Conservation (phyloP, 2,888 invertebrate species). For the Leucozona laternaria region DNA sequence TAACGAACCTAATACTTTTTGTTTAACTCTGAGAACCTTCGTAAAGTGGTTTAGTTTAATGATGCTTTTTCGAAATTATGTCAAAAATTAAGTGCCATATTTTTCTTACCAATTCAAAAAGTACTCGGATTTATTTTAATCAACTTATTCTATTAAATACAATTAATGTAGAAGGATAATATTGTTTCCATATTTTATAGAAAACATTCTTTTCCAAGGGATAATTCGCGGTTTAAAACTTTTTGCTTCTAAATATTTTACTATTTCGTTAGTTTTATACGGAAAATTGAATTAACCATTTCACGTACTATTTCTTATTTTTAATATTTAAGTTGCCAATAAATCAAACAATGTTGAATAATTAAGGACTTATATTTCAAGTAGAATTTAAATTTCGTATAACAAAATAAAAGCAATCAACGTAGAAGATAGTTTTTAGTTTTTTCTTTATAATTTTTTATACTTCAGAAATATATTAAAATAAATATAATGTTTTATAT, state of each 20-base stretch:
- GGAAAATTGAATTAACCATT: too few species aligned
- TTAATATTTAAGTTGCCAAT: not conserved
- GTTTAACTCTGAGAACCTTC: too few species aligned
- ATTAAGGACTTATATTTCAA: not conserved
- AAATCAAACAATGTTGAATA: not conserved
- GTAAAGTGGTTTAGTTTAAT: too few species aligned
- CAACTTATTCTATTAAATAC: too few species aligned
- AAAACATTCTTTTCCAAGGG: too few species aligned
- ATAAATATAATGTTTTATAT: not conserved
- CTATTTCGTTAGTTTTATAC: not conserved
- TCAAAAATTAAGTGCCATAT: not conserved
- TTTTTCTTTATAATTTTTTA: not conserved
- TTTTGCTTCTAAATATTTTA: not conserved
- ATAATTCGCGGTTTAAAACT: not conserved
- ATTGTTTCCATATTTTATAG: too few species aligned
- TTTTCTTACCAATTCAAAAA: not conserved
- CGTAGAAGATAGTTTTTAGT: not conserved
- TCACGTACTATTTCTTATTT: too few species aligned
- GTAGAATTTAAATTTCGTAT: not conserved
- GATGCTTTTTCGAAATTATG: not conserved
- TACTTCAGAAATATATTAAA: not conserved
- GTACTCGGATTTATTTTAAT: not conserved
- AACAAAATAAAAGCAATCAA: not conserved
- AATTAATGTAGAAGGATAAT: too few species aligned
- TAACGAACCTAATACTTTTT: too few species aligned